These are phyloP conservation scores for Neomonachus schauinslandi DNA, from an alignment of 2,113 vertebrate genomes.

Conservation along the genomic window DNA sequence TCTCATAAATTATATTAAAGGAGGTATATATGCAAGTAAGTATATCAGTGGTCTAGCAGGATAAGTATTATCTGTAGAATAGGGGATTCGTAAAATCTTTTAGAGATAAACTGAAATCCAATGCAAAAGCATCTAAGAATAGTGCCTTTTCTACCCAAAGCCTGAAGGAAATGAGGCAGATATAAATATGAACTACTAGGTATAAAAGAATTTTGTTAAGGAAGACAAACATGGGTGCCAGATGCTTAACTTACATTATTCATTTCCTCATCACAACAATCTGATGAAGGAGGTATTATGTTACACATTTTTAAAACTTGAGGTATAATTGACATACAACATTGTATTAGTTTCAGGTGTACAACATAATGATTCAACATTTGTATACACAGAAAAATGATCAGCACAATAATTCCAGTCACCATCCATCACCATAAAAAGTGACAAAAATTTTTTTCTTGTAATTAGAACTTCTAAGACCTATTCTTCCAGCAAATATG, in stretches of 20 bases:
- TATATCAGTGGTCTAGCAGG: neutral
- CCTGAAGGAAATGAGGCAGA: neutral
- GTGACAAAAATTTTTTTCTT: neutral
- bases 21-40: neutral
- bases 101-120: slow-evolving; percentile 2
- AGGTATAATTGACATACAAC: neutral
- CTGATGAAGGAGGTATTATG: neutral
- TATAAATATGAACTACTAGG: neutral
- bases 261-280: neutral
- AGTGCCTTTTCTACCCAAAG: neutral
- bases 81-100: slow-evolving; percentile 4
- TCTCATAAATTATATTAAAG: neutral
- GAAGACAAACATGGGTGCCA: neutral
- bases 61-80: neutral
- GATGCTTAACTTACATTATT: neutral
- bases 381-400: neutral
- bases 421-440: neutral
- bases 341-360: neutral
- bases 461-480: neutral
- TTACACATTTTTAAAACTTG: neutral
- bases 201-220: neutral
- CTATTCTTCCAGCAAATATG: neutral
- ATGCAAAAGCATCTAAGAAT: neutral
- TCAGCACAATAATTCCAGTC: neutral
- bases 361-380: neutral